Base-by-base conservation (phyloP, 1,140 invertebrate species). In the Paralvinella palmiformis region DNA sequence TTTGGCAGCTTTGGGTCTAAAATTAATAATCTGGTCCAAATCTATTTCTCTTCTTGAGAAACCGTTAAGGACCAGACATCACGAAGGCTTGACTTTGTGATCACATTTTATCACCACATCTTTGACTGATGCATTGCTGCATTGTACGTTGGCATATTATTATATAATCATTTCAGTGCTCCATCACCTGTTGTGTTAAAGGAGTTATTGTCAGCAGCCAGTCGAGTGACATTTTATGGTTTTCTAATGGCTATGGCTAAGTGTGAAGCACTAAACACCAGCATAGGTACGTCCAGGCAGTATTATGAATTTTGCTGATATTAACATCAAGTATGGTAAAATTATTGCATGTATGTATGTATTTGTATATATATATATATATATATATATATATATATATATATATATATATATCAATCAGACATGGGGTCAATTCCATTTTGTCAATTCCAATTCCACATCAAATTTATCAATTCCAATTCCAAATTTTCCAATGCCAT, bases 201-300 rank as follows among this genome's bases (percentile, higher is more conserved):
- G 50, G 76, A 79, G 48, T 74, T 78, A 52, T 61, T 79, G 10
- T 74, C 73, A 35, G 69, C 70, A 57, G 68, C 70, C 37, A 69
- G 71, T 3, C 55, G 72, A 29, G 71, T 77, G n/a, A 78, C 78
- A 17, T 79, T 79, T 66, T 79, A 78, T 69, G 77, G 73, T 13
- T 79, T 79, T 64, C 70, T 79, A 3, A 77, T 79, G 72, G 68
- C 73, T 5, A 66, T 79, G 20, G 70, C 77, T 5, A 79, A 79
- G 59, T 74, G 69, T 71, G 75, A 77, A 53, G 64, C 68, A 20
- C 73, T 79, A 31, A 79, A 79, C 66, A 68, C 71, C 58, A 64
- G 68, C 29, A 75, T 79, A 65, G 78, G 78, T 79, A 62, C 59
- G 71, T 64, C 24, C 56, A 15, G 32, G 17, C 15, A 45, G 44